Percentiles rank a stretch among this genome's conserved stretches.
Conservation (phyloP, 2,113 vertebrate species). For the Seriola dumerili region DNA sequence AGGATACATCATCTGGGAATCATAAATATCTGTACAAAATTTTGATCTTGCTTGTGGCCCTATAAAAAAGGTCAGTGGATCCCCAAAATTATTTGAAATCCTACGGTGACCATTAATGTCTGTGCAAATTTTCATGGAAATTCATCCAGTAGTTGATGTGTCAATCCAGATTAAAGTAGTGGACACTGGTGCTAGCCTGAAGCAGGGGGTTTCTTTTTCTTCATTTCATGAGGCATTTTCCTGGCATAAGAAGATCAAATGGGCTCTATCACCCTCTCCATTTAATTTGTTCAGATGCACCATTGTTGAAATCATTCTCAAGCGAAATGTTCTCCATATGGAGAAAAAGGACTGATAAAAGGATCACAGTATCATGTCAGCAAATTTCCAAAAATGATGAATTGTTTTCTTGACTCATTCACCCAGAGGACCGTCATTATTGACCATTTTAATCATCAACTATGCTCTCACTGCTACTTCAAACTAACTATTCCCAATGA, state of each 20-base stretch:
- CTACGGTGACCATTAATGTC: too few species aligned
- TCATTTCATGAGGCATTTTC: not conserved
- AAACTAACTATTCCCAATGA: not conserved
- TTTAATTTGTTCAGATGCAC: not conserved
- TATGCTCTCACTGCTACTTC: not conserved
- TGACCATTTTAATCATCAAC: not conserved
- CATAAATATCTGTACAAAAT: not conserved
- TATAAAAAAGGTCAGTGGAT: not conserved
- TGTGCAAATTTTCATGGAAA: not conserved
- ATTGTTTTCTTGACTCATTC: slow-evolving; percentile 9
- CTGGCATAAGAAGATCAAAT: not conserved
- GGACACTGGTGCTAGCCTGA: not conserved
- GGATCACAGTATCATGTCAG: not conserved
- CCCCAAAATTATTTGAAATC: not conserved
- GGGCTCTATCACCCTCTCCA: not conserved
- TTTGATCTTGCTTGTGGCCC: not conserved
- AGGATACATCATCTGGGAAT: not conserved
- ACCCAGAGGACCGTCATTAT: not conserved
- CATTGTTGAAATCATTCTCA: slow-evolving; percentile 21
- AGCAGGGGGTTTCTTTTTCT: not conserved
- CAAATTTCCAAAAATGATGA: not conserved
- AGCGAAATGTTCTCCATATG: not conserved
- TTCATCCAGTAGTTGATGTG: too few species aligned
- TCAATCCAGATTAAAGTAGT: not conserved
- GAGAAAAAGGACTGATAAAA: not conserved